A percentile compares a stretch with the other conserved stretches of the same genome.
phyloP scores from a whole-genome alignment of 2,888 invertebrate species.

The Ophion ventricosus region DNA sequence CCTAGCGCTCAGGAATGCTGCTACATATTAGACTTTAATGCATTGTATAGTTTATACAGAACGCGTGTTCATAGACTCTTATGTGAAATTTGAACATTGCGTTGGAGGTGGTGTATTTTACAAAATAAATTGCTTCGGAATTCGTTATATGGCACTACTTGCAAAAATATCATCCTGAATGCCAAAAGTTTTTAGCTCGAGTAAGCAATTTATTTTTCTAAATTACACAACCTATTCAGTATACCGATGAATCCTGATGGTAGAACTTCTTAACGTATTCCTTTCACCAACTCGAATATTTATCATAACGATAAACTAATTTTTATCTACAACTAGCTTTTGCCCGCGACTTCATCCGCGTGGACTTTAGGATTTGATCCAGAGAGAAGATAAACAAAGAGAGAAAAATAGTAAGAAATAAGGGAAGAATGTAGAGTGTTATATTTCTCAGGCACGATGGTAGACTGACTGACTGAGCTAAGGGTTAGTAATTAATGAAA shows the following conservation, averaged over 20 bases:
- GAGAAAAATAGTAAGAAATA: too few relatives aligned
- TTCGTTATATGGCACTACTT: neutral
- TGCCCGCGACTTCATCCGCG: too few relatives aligned
- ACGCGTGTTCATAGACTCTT: neutral
- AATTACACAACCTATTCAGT: neutral
- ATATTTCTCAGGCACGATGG: too few relatives aligned
- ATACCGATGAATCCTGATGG: neutral
- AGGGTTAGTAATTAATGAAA: too few relatives aligned
- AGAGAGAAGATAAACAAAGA: too few relatives aligned
- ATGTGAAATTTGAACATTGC: neutral
- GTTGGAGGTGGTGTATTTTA: neutral
- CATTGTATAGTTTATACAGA: constrained; percentile 1
- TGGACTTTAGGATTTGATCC: too few relatives aligned
- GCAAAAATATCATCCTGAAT: neutral
- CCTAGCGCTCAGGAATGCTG: constrained; percentile 12
- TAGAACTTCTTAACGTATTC: too few relatives aligned
- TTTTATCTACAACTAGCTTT: too few relatives aligned
- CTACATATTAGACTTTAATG: constrained; percentile 4
- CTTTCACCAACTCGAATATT: too few relatives aligned
- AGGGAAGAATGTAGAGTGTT: too few relatives aligned
- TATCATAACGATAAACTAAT: too few relatives aligned
- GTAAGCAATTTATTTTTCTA: neutral
- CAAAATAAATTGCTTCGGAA: neutral
- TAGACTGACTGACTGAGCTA: too few relatives aligned
- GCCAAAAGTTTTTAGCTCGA: neutral